Evolutionary conservation across 2,888 invertebrate species (phyloP).

Genomic region (Liopterus haemorrhoidalis): DNA sequence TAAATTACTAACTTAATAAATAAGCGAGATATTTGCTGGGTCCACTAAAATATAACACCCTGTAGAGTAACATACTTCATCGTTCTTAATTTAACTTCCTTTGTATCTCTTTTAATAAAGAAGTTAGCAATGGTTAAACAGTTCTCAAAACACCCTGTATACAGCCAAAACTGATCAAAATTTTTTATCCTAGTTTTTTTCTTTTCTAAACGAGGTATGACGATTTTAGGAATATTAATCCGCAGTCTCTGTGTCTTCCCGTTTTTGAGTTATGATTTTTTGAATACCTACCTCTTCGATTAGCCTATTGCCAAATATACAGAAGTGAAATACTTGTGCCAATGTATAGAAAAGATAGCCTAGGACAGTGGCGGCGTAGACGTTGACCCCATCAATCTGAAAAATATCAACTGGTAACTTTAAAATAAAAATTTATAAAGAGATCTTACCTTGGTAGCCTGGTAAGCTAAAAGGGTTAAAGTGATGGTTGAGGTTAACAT

Average conservation of each 20-base stretch:
- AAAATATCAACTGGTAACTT: constrained; percentile 21
- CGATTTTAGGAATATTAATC: background rate
- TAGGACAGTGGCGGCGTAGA: constrained; percentile 70
- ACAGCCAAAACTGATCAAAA: no score
- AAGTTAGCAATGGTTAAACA: background rate
- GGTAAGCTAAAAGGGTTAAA: constrained; percentile 75
- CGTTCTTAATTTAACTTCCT: no score
- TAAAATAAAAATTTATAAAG: constrained; percentile 4
- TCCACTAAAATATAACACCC: no score
- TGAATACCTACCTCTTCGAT: constrained; percentile 70
- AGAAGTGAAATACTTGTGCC: constrained; percentile 81
- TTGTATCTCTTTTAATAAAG: background rate
- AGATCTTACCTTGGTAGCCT: constrained; percentile 68
- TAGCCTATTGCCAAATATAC: constrained; percentile 78
- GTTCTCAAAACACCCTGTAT: background rate
- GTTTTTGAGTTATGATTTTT: background rate
- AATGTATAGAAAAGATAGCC: constrained; percentile 75
- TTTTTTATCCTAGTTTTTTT: no score
- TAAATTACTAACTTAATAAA: no score
- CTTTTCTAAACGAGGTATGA: constrained; percentile 5
- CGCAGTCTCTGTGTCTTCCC: background rate
- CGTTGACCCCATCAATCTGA: constrained; percentile 68
- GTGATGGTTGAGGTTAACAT: constrained; percentile 82
- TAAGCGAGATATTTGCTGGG: no score
- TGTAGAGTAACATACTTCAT: no score